Conservation (phyloP, 2,888 invertebrate species). For the Trissoscelio sp. region DNA sequence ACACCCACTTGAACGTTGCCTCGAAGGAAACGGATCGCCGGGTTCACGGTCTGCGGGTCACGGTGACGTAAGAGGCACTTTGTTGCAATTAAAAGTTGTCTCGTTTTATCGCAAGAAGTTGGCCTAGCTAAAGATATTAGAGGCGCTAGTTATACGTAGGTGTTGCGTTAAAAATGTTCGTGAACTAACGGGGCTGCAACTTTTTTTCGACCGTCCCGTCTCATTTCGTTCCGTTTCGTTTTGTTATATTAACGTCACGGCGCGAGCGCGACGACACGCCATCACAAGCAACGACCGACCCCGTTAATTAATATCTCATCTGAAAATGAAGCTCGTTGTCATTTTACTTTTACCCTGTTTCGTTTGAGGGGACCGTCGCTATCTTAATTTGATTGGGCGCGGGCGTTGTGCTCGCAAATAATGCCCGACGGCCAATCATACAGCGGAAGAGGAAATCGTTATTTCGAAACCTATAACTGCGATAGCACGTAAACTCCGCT, state of each 20-base stretch:
- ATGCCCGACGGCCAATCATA: constrained; percentile 35
- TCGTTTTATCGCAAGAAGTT: constrained; percentile 64
- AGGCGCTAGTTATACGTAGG: constrained; percentile 50
- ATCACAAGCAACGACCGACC: neutral
- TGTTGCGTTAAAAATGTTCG: constrained; percentile 49
- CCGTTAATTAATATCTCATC: constrained; percentile 30
- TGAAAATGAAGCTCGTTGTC: neutral
- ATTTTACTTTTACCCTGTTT: no score
- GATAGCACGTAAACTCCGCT: constrained; percentile 59
- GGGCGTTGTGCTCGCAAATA: constrained; percentile 1
- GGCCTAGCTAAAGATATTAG: constrained; percentile 52
- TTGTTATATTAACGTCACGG: constrained; percentile 22
- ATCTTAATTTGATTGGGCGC: constrained; percentile 25
- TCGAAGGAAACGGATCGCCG: constrained; percentile 68
- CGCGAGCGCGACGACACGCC: neutral
- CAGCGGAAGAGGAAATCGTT: constrained; percentile 73
- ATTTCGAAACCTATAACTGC: constrained; percentile 52
- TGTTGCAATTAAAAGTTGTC: constrained; percentile 72
- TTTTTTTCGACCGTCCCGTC: constrained; percentile 11
- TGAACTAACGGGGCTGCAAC: constrained; percentile 53
- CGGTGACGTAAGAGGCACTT: constrained; percentile 68
- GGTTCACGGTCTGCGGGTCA: constrained; percentile 71
- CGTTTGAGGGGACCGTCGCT: no score
- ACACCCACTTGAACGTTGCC: constrained; percentile 68
- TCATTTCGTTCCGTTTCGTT: constrained; percentile 18